Conservation (phyloP, 2,888 invertebrate genomes). For the Apodemia zela region DNA sequence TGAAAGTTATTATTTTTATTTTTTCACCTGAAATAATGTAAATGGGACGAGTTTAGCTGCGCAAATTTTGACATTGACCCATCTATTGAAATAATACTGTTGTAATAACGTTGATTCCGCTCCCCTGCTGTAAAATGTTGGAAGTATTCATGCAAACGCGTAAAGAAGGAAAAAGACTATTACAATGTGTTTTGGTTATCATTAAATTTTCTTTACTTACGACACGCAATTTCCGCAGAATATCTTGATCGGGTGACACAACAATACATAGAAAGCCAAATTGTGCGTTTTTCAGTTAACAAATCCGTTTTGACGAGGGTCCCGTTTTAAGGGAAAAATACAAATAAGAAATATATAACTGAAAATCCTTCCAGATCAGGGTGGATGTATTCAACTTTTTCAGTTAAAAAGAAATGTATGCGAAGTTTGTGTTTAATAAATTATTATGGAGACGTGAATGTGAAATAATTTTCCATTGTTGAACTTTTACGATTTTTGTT, state of each 20-base stretch:
- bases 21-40: no score
- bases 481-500: no score
- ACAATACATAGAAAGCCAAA: conserved; percentile 66
- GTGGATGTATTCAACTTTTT: conserved; percentile 20
- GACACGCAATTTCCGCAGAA: conserved; percentile 17
- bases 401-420: conserved; percentile 3
- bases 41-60: no score
- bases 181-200: background rate
- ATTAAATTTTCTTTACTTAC: conserved; percentile 6
- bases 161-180: background rate
- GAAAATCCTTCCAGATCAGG: conserved; percentile 61
- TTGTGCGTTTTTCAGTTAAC: conserved; percentile 73
- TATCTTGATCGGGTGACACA: conserved; percentile 58
- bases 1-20: no score
- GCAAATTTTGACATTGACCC: no score
- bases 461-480: no score
- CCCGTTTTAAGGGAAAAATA: conserved; percentile 59
- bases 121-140: no score
- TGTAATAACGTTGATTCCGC: no score
- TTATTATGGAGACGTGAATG: background rate
- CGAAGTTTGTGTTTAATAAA: background rate
- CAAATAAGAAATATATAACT: conserved; percentile 65
- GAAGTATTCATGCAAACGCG: background rate
- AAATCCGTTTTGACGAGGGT: conserved; percentile 77
- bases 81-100: no score